Base-by-base conservation (phyloP, 2,113 vertebrate genomes). In the Lepus americanus region DNA sequence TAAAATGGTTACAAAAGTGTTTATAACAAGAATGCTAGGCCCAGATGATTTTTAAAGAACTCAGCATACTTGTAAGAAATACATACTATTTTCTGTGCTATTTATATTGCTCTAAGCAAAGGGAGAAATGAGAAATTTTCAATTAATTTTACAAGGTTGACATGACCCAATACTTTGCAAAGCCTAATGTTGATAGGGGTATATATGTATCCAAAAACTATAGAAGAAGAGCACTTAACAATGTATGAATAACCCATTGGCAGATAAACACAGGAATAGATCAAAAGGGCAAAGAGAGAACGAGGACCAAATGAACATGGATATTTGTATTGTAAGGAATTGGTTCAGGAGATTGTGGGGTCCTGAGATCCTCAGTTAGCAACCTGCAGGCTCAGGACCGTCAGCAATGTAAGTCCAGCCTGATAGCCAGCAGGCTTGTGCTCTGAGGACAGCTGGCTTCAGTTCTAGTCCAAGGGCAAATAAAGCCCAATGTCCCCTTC, bases 111-210 rank as follows among this genome's bases (percentile, higher is more conserved):
- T 63, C 6, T 39, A n/a, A 80, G 29, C 25, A 92, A 69, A 73
- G 22, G 27, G 55, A 85, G 72, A 82, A 69, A 14, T 31, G 10
- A n/a, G 19, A 63, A 63, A 79, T 36, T 92, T 88, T 61, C 51
- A 94, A 80, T 72, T 94, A 61, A 49, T 51, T 95, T 88, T 90
- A 77, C 55, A 88, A 77, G 36, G 63, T 80, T 70, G 66, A 80
- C 66, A 36, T 25, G 78, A 63, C 55, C n/a, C 55, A 63, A 16
- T 77, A 17, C 25, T 59, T 59, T 59, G 55, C 16, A 87, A 92
- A 85, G 27, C 27, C 20, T 86, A 87, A 67, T 73, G 17, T 17
- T 85, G 74, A 94, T 44, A 70, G 10, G 61, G 39, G 9, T 67
- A 49, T 53, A 29, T 8, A 59, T 76, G 69, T 33, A 31, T 76